Conservation (phyloP, 2,888 invertebrate genomes). For the Epsilonema sp. region DNA sequence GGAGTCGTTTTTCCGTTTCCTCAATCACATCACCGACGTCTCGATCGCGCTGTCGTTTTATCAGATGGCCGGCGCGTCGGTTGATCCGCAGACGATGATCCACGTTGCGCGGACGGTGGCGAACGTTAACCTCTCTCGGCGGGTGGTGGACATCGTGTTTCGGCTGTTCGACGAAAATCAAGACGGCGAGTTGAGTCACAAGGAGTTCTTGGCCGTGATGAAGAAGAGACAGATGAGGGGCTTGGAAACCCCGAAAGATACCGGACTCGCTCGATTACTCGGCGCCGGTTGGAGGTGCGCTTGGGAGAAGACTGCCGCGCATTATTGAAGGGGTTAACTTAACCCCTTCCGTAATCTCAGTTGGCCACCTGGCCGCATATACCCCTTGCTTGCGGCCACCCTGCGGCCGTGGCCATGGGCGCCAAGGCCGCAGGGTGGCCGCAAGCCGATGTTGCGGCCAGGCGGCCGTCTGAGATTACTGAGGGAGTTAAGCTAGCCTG, state of each 20-base stretch:
- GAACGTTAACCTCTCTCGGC: constrained; percentile 71
- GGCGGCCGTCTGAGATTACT: too few relatives aligned
- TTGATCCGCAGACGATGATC: constrained; percentile 7
- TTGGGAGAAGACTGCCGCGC: constrained; percentile 47
- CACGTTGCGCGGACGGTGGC: constrained; percentile 93
- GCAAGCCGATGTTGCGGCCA: too few relatives aligned
- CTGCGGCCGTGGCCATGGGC: too few relatives aligned
- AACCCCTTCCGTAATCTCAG: too few relatives aligned
- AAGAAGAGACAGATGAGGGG: constrained; percentile 80
- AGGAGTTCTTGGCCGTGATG: constrained; percentile 46
- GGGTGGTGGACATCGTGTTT: constrained; percentile 87
- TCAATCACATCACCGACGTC: constrained; percentile 92
- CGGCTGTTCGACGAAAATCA: constrained; percentile 92
- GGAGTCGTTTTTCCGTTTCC: constrained; percentile 77
- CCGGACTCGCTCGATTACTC: constrained; percentile 79
- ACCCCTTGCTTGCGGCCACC: too few relatives aligned
- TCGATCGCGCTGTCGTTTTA: constrained; percentile 97
- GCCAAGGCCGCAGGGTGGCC: too few relatives aligned
- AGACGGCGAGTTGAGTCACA: constrained; percentile 22
- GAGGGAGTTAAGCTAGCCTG: too few relatives aligned
- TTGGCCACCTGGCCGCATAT: too few relatives aligned
- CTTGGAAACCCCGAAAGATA: constrained; percentile 86
- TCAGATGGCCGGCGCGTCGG: constrained; percentile 92
- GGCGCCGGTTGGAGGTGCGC: constrained; percentile 74
- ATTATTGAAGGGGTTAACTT: too few relatives aligned